Evolutionary conservation across 2,797 vertebrate species (phyloP).

Genomic region (Sebastes umbrosus): DNA sequence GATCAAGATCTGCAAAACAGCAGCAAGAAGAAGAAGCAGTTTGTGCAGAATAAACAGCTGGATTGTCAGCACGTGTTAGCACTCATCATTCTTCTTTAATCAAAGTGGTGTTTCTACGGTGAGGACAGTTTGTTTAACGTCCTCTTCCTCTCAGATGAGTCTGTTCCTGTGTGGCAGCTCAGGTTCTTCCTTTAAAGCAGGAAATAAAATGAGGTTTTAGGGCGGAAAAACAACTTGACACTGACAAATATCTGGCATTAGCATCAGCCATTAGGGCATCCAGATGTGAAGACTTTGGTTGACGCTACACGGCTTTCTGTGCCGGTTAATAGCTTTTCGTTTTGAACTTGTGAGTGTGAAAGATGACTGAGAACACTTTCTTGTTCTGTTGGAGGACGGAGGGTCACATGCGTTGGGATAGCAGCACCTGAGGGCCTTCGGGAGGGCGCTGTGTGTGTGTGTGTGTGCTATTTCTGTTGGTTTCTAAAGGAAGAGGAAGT

Average conservation of each 20-base stretch:
- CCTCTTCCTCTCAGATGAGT: not conserved
- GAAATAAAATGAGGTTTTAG: not conserved
- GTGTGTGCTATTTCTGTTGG: not conserved
- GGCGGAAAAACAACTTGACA: not conserved
- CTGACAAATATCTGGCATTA: constrained; percentile 42
- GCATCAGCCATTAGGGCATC: constrained; percentile 15
- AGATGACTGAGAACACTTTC: not conserved
- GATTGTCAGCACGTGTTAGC: not conserved
- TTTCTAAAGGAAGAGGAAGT: constrained; percentile 15
- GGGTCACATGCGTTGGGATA: not conserved
- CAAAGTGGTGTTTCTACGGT: not conserved
- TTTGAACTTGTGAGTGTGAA: not conserved
- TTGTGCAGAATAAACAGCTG: not conserved
- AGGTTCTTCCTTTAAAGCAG: not conserved
- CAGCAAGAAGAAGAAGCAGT: not conserved
- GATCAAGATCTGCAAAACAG: not conserved
- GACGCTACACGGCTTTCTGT: not conserved
- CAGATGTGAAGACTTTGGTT: constrained; percentile 43
- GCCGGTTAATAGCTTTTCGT: constrained; percentile 14
- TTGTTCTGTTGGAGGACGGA: not conserved
- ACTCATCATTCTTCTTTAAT: not conserved
- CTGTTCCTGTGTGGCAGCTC: not conserved
- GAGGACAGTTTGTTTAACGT: not conserved
- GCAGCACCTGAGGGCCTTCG: not conserved
- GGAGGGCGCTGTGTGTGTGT: too few species aligned